phyloP scores from a whole-genome alignment of 2,113 vertebrate genomes.

The Podarcis cretensis region DNA sequence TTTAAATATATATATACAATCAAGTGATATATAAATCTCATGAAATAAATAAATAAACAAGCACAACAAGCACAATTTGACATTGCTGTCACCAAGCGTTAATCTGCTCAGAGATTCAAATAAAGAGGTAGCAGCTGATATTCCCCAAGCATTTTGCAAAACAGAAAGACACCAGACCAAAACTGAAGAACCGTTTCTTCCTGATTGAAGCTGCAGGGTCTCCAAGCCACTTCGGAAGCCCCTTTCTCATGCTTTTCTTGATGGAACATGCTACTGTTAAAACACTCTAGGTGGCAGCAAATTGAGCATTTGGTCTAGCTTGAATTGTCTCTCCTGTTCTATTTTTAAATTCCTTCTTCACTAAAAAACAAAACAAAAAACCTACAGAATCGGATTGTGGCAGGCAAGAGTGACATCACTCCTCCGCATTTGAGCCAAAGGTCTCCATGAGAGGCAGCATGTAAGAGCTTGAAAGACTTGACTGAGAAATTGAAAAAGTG shows the following conservation, averaged over 20 bases:
- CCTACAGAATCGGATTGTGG: constrained; percentile 47
- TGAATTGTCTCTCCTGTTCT: constrained; percentile 65
- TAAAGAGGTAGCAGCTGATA: not conserved
- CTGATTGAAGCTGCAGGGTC: not conserved
- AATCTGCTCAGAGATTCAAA: not conserved
- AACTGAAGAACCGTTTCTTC: not conserved
- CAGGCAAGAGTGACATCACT: constrained; percentile 55
- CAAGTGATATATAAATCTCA: too few relatives aligned
- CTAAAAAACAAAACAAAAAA: not conserved
- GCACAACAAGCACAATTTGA: too few relatives aligned
- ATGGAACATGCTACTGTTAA: constrained; percentile 42
- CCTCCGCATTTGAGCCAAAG: constrained; percentile 53
- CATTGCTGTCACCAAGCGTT: not conserved
- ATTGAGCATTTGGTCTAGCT: constrained; percentile 67
- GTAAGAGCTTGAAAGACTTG: constrained; percentile 50
- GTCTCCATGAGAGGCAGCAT: constrained; percentile 53
- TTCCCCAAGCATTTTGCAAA: not conserved
- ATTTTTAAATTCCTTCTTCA: constrained; percentile 62
- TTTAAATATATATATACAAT: too few relatives aligned
- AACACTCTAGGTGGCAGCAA: constrained; percentile 61
- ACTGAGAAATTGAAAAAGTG: constrained; percentile 25
- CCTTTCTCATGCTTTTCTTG: constrained; percentile 39
- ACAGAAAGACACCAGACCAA: not conserved
- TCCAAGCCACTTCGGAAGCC: not conserved
- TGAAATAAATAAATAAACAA: too few relatives aligned